Conservation (phyloP, 2,113 vertebrate genomes). For the Salvelinus sp. region DNA sequence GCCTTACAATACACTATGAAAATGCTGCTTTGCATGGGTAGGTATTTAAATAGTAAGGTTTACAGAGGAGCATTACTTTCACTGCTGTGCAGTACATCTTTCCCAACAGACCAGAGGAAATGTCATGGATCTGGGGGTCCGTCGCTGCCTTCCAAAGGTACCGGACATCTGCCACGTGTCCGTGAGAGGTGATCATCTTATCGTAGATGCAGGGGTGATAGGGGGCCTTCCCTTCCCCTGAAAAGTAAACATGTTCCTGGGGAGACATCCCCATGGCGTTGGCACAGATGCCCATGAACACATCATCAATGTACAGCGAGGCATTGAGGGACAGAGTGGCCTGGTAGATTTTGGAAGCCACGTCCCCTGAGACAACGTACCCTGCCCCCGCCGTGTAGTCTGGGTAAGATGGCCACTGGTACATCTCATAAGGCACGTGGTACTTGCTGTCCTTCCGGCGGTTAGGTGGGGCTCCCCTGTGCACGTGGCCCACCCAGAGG, state of each 20-base stretch:
- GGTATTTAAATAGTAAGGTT: conserved; percentile 67
- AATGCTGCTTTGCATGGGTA: conserved; percentile 89
- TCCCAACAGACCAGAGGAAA: conserved; percentile 74
- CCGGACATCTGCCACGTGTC: conserved; percentile 80
- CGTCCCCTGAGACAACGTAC: conserved; percentile 86
- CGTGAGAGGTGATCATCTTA: conserved; percentile 95
- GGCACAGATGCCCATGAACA: conserved; percentile 96
- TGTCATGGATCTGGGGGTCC: conserved; percentile 64
- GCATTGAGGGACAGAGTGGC: conserved; percentile 83
- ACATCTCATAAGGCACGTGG: conserved; percentile 84
- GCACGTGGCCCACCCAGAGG: conserved; percentile 89
- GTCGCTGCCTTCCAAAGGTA: conserved; percentile 83
- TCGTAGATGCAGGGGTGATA: conserved; percentile 91
- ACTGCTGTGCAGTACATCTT: conserved; percentile 82
- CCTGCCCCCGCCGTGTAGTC: conserved; percentile 92
- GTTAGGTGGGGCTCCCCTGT: conserved; percentile 83
- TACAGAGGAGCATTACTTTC: conserved; percentile 85
- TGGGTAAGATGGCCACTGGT: conserved; percentile 88
- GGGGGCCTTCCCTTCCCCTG: conserved; percentile 87
- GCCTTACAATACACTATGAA: conserved; percentile 61
- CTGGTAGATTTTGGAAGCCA: conserved; percentile 84
- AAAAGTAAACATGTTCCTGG: conserved; percentile 85
- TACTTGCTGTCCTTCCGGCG: conserved; percentile 87
- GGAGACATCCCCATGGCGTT: conserved; percentile 84
- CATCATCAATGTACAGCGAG: conserved; percentile 91